These are phyloP conservation scores for Enteromius mattozi DNA, from an alignment of 2,797 vertebrate species.

Conservation along the genomic window DNA sequence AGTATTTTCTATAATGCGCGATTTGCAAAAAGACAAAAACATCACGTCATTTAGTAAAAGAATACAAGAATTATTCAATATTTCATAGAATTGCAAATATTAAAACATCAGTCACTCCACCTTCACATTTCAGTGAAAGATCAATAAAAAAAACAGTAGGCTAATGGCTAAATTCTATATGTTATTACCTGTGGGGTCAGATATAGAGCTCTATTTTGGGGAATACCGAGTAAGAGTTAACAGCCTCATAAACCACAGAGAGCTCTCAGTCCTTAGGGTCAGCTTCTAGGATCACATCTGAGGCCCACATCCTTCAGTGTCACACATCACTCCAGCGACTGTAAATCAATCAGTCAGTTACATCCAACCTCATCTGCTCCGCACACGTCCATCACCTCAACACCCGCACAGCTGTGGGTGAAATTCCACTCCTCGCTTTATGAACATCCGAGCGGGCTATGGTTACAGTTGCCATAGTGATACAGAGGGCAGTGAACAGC, in stretches of 20 bases:
- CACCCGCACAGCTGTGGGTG: conserved; percentile 6
- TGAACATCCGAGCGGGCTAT: conserved; percentile 15
- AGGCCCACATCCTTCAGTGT: conserved; percentile 10
- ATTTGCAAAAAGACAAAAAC: neutral
- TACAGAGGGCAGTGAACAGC: conserved; percentile 64
- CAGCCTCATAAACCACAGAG: conserved; percentile 29
- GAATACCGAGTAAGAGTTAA: conserved; percentile 22
- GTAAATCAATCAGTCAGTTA: conserved; percentile 32
- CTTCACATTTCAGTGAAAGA: neutral
- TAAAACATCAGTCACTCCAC: neutral
- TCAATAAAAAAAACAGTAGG: conserved; percentile 8
- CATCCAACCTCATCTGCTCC: conserved; percentile 6
- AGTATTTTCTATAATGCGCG: neutral
- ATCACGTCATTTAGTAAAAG: too few species aligned
- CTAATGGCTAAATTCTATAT: conserved; percentile 9
- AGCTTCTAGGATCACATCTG: conserved; percentile 15
- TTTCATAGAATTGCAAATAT: neutral
- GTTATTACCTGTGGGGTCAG: neutral
- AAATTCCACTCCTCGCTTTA: conserved; percentile 20
- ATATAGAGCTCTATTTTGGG: neutral
- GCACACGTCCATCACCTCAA: conserved; percentile 27
- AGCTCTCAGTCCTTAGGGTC: neutral
- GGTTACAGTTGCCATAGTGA: conserved; percentile 75
- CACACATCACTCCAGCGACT: conserved; percentile 8
- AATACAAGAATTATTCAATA: neutral